A percentile compares a stretch with the other conserved stretches of the same genome.
These are phyloP conservation scores for Isotomurus palustris DNA, from an alignment of 2,888 invertebrate genomes.

Conservation along the genomic window DNA sequence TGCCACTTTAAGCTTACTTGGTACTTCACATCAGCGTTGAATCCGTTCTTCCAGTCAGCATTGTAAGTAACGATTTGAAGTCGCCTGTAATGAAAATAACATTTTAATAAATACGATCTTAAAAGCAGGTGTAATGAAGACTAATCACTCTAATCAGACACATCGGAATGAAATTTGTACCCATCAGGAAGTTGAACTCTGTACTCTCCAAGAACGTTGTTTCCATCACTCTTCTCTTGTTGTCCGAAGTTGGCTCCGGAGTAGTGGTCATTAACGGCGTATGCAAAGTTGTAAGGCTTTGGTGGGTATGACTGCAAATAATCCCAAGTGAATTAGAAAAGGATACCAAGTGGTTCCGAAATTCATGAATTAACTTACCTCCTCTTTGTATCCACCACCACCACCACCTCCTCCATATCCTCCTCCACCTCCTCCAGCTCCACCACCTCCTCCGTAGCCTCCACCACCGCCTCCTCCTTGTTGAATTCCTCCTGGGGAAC, in stretches of 20 bases:
- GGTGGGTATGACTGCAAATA: constrained; percentile 34
- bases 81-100: constrained; percentile 10
- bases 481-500: no score
- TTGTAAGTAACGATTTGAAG: constrained; percentile 44
- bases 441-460: constrained; percentile 7
- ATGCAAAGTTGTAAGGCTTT: constrained; percentile 43
- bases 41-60: constrained; percentile 45
- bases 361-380: constrained; percentile 6
- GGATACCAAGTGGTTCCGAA: not conserved
- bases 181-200: constrained; percentile 41
- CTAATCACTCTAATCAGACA: no score
- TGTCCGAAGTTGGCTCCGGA: constrained; percentile 45
- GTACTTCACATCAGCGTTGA: constrained; percentile 43
- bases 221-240: constrained; percentile 41
- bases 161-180: constrained; percentile 6
- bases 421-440: constrained; percentile 18
- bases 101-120: not conserved
- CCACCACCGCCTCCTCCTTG: constrained; percentile 1
- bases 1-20: no score
- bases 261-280: constrained; percentile 43
- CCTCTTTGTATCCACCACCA: constrained; percentile 17
- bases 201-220: constrained; percentile 37
- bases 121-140: not conserved
- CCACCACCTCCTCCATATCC: constrained; percentile 18
- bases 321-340: not conserved